Evolutionary conservation across 2,797 vertebrate species (phyloP).

Genomic region (Lindbergichthys nudifrons): DNA sequence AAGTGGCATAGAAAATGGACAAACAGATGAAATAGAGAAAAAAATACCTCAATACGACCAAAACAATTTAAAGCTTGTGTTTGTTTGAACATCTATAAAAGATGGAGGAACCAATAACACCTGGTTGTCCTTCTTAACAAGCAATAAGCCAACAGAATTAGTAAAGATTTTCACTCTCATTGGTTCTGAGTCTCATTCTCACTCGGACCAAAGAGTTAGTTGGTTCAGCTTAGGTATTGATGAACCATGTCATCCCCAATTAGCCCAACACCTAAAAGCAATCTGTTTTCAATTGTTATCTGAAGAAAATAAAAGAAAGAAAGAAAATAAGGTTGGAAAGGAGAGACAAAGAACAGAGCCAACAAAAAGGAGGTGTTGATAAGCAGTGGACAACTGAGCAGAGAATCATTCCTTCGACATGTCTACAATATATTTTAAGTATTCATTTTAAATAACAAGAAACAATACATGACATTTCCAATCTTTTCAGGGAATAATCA

Average conservation of each 20-base stretch:
- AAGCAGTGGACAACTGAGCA: conserved; percentile 39
- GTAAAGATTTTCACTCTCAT: conserved; percentile 54
- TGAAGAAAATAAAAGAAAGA: conserved; percentile 36
- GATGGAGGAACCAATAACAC: conserved; percentile 20
- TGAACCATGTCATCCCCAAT: conserved; percentile 75
- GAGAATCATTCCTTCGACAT: conserved; percentile 32
- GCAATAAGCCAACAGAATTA: conserved; percentile 56
- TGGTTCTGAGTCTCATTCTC: conserved; percentile 45
- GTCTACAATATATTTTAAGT: conserved; percentile 21
- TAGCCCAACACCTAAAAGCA: conserved; percentile 64
- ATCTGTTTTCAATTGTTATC: conserved; percentile 71
- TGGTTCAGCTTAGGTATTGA: conserved; percentile 67
- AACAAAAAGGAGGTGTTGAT: conserved; percentile 54
- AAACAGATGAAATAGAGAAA: conserved; percentile 14
- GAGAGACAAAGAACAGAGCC: conserved; percentile 12
- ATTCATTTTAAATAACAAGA: conserved; percentile 14
- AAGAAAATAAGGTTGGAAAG: conserved; percentile 54
- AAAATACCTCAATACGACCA: too few species aligned
- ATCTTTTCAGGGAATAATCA: conserved; percentile 11
- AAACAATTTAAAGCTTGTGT: background rate
- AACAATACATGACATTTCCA: conserved; percentile 17
- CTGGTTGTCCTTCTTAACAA: conserved; percentile 36
- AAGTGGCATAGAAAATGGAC: conserved; percentile 24
- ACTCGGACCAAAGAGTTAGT: conserved; percentile 41
- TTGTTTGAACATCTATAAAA: conserved; percentile 26